Evolutionary conservation across 2,888 invertebrate genomes (phyloP), one percentile per base, ranked within the genome.

Genomic region (Leucozona laternaria): DNA sequence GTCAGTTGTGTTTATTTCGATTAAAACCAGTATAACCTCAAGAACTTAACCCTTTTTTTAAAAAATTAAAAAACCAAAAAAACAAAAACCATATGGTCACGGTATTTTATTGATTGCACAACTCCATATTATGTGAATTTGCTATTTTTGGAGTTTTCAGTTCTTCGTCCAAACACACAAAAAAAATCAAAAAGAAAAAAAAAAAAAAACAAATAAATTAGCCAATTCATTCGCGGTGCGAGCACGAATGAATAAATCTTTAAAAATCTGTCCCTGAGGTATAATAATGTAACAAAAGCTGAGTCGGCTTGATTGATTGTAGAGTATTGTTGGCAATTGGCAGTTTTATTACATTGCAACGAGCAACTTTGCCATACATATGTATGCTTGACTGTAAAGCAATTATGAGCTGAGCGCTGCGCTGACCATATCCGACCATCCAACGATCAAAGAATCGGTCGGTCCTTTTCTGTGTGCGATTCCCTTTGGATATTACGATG

Each of bases 211-310:
- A 68, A 43, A 57, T 75, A 64, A 86, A 86, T 82, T 75, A 73
- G 75, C 70, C 86, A 86, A 82, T 82, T 86, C 82, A 75, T 78
- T 64, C 48, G 15, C 48, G 15, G 28, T 75, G 78, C 68, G 70
- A 50, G 70, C 75, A 58, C 43, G 62, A 73, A 82, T 43, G 68
- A 73, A 82, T 86, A 82, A 82, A 82, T 86, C 77, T 79, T 53
- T 64, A 79, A 53, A 50, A 68, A 34, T 53, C 58, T 71, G 78
- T 86, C 86, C 86, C 86, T 79, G 86, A 82, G 82, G 86, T 82
- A 53, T 55, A 58, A 34, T 53, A 53, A 79, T 73, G 78, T 73
- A 86, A 78, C 85, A 78, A 81, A 77, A 78, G 72, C 34, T 50
- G 22, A 40, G 50, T 13, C 62, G 82, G 58, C 77, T 70, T 82